Evolutionary conservation across 2,113 vertebrate genomes (phyloP).

Genomic region (Centropus unirufus): DNA sequence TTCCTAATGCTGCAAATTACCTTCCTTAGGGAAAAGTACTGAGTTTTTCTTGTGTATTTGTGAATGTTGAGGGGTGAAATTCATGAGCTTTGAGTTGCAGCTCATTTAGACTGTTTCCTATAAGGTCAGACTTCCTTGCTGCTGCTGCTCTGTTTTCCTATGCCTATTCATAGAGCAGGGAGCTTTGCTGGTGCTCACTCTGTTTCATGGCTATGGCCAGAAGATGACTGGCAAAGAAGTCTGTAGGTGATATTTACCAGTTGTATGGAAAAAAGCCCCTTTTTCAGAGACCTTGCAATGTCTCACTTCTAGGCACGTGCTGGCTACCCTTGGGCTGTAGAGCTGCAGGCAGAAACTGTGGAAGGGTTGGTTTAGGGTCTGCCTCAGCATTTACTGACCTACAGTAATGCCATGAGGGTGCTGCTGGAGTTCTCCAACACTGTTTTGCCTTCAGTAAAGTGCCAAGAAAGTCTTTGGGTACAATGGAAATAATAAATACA

Average conservation of each 20-base stretch:
- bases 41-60: rapidly evolving
- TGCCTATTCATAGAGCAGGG: neutral
- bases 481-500: rapidly evolving
- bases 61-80: neutral
- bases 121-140: neutral
- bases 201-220: neutral
- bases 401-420: rapidly evolving
- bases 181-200: neutral
- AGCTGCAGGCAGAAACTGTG: neutral
- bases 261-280: neutral
- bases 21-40: neutral
- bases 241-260: neutral
- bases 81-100: neutral
- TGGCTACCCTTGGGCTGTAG: neutral
- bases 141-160: neutral
- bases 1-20: neutral
- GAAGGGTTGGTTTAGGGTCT: neutral
- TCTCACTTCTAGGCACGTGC: rapidly evolving
- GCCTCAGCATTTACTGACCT: rapidly evolving
- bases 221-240: neutral
- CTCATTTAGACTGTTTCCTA: neutral
- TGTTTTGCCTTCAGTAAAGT: neutral
- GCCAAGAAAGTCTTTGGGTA: neutral
- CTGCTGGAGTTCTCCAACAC: neutral
- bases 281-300: neutral